These are phyloP conservation scores for Urophycis tenuis DNA, from an alignment of 2,797 vertebrate genomes.

Conservation along the genomic window DNA sequence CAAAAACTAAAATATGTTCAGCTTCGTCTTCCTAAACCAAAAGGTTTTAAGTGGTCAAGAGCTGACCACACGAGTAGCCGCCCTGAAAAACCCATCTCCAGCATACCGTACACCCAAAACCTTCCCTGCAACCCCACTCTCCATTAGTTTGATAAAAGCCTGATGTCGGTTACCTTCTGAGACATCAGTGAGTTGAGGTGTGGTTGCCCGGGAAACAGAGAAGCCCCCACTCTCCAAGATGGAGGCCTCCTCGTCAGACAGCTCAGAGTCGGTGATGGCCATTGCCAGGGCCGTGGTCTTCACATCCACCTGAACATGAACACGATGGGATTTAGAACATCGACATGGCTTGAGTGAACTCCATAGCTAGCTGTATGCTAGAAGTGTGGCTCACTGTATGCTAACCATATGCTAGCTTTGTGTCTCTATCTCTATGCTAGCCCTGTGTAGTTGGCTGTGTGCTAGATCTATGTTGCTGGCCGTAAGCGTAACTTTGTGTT, in stretches of 20 bases:
- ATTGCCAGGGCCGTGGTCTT: conserved; percentile 93
- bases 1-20: not conserved
- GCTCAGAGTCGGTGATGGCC: conserved; percentile 96
- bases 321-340: not conserved
- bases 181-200: conserved; percentile 88
- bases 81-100: not conserved
- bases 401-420: too few species aligned
- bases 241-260: conserved; percentile 96
- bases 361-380: too few species aligned
- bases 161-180: conserved; percentile 82
- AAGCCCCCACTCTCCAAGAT: conserved; percentile 97
- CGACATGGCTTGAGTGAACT: too few species aligned
- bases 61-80: not conserved
- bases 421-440: too few species aligned
- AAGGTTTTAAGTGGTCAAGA: not conserved
- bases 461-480: too few species aligned
- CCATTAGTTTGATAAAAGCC: not conserved
- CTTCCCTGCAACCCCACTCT: not conserved
- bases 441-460: not conserved
- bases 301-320: conserved; percentile 81
- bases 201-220: conserved; percentile 94
- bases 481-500: not conserved
- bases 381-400: too few species aligned
- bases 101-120: not conserved
- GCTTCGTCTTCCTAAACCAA: not conserved